Evolutionary conservation across 2,113 vertebrate species (phyloP).

Genomic region (Muntiacus reevesi): DNA sequence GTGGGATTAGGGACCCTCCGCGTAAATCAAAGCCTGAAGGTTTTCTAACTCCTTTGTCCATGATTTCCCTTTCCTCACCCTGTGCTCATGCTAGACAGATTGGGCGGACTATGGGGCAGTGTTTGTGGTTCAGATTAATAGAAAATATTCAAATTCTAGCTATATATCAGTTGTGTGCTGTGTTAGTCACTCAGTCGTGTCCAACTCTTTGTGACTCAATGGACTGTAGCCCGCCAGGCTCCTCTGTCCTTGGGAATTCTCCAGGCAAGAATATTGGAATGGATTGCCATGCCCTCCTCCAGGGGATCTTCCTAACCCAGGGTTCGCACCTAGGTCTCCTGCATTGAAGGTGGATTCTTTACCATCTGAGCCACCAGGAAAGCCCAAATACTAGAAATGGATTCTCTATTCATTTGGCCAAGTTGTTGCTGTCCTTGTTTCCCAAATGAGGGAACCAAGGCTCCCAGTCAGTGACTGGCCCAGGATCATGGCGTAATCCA

Average conservation of each 20-base stretch:
- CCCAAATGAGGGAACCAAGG: background rate
- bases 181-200: background rate
- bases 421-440: background rate
- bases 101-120: background rate
- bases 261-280: background rate
- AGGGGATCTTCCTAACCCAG: background rate
- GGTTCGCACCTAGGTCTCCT: rapidly evolving
- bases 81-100: background rate
- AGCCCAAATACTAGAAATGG: background rate
- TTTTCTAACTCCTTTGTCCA: background rate
- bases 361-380: background rate
- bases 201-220: background rate
- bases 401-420: background rate
- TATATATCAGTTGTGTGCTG: background rate
- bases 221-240: background rate
- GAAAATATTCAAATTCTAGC: background rate
- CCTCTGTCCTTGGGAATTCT: background rate
- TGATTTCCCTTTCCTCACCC: background rate
- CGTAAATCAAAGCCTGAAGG: background rate
- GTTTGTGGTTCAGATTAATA: background rate
- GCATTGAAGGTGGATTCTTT: background rate
- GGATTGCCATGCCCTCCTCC: background rate
- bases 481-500: background rate
- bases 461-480: background rate
- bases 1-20: background rate